These are phyloP conservation scores for Temnothorax unifasciatus DNA, from an alignment of 2,888 invertebrate genomes.

Conservation along the genomic window DNA sequence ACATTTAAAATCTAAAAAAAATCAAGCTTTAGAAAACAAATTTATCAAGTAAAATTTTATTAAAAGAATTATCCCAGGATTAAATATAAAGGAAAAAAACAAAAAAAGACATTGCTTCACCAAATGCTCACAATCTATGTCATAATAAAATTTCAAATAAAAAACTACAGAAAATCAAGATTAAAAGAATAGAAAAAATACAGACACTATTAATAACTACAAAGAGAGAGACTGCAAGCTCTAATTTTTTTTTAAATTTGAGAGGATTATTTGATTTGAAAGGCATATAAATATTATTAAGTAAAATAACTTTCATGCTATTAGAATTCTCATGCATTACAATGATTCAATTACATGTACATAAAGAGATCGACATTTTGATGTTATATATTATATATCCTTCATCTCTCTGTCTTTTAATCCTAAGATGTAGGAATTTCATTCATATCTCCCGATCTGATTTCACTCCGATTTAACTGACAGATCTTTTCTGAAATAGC, in stretches of 20 bases:
- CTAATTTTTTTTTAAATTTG: slow-evolving; percentile 42
- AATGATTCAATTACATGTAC: slow-evolving; percentile 62
- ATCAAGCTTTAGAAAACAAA: slow-evolving; percentile 11
- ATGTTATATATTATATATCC: slow-evolving; percentile 30
- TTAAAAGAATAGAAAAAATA: slow-evolving; percentile 57
- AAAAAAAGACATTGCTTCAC: slow-evolving; percentile 43
- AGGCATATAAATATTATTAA: slow-evolving; percentile 56
- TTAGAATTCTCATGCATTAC: slow-evolving; percentile 73
- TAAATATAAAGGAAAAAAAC: slow-evolving; percentile 45
- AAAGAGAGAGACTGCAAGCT: slow-evolving; percentile 58
- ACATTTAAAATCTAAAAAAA: slow-evolving; percentile 3
- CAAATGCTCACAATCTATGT: slow-evolving; percentile 41
- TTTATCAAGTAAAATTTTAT: slow-evolving; percentile 11
- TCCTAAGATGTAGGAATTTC: slow-evolving; percentile 42
- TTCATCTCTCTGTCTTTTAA: slow-evolving; percentile 36
- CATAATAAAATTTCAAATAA: slow-evolving; percentile 43
- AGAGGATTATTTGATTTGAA: slow-evolving; percentile 46
- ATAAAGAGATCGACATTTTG: slow-evolving; percentile 49
- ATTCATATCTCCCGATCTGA: slow-evolving; percentile 9
- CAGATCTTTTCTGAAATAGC: neutral
- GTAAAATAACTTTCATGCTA: slow-evolving; percentile 69
- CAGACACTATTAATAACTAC: slow-evolving; percentile 40
- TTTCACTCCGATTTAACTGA: slow-evolving; percentile 9
- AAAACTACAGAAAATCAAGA: slow-evolving; percentile 57
- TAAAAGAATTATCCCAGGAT: slow-evolving; percentile 27